Evolutionary conservation across 2,797 vertebrate species (phyloP), one percentile per base, ranked within the genome.

Genomic region (Acanthis flammea): DNA sequence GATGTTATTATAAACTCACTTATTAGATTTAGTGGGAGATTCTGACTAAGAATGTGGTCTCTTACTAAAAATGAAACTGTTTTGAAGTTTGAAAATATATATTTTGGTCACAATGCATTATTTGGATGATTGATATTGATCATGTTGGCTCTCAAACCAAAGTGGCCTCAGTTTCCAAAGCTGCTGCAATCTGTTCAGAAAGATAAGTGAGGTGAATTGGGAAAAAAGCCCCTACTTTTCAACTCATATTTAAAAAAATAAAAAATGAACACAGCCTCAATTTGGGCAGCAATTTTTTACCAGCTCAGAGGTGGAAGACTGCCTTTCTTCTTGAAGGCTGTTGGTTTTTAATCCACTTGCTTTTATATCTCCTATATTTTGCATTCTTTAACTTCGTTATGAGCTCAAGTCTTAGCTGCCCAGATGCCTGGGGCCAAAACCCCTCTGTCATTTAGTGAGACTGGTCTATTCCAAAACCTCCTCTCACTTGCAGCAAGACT

Each of bases 11-110:
- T 33, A 6, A 74, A 42, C 68, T 82, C 44, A 45, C 31, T 58
- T 57, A 51, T 14, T 61, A 75, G 45, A 78, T 31, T 55, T 75
- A 74, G 44, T 66, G 76, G 45, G 58, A 95, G 33, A 61, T 73
- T 86, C 37, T 91, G 68, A 90, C 54, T 90, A 86, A 88, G 54
- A 86, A 45, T 75, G 30, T 45, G 30, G 19, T 91, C 28, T 77
- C 61, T 86, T 85, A 91, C 42, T 92, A 87, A 92, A 63, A 95
- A 35, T 11, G 28, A 91, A 94, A 86, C 80, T 62, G 61, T 92
- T 97, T 62, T 88, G 82, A 94, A 92, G 63, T 80, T 74, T 75
- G 57, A 85, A 92, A 87, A 80, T 16, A 53, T 0, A 2, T 67
- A 41, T 87, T 92, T 89, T 91, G 54, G 81, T 94, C 70, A 87